Conservation (phyloP, 2,888 invertebrate genomes). For the Dryobotodes eremita region DNA sequence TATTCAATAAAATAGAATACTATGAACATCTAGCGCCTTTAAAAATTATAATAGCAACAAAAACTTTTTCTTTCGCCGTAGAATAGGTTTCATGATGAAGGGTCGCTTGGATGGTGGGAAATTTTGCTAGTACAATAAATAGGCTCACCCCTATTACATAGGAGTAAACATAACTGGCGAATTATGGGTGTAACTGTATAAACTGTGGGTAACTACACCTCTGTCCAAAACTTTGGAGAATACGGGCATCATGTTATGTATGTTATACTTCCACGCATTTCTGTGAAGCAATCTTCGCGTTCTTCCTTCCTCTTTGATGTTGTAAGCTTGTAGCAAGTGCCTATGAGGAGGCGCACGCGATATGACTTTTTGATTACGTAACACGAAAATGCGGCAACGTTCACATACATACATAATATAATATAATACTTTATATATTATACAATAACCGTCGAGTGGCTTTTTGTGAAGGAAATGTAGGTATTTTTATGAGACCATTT, state of each 20-base stretch:
- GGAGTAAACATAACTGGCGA: too few relatives aligned
- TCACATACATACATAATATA: conserved; percentile 22
- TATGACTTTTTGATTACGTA: conserved; percentile 55
- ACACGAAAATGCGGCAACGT: conserved; percentile 23
- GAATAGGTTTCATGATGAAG: too few relatives aligned
- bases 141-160: too few relatives aligned
- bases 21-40: too few relatives aligned
- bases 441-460: conserved; percentile 22
- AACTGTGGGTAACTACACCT: too few relatives aligned
- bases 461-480: conserved; percentile 16
- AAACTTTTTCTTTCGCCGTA: too few relatives aligned
- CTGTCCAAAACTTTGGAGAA: too few relatives aligned
- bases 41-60: too few relatives aligned
- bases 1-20: too few relatives aligned
- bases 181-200: too few relatives aligned
- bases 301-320: conserved; percentile 45
- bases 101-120: too few relatives aligned
- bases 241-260: neutral
- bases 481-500: neutral
- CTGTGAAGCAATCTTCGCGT: conserved; percentile 27
- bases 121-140: too few relatives aligned
- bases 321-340: conserved; percentile 37
- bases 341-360: conserved; percentile 30
- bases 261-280: neutral
- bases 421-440: conserved; percentile 15